Conservation (phyloP, 2,797 vertebrate genomes). For the Danionella dracula region DNA sequence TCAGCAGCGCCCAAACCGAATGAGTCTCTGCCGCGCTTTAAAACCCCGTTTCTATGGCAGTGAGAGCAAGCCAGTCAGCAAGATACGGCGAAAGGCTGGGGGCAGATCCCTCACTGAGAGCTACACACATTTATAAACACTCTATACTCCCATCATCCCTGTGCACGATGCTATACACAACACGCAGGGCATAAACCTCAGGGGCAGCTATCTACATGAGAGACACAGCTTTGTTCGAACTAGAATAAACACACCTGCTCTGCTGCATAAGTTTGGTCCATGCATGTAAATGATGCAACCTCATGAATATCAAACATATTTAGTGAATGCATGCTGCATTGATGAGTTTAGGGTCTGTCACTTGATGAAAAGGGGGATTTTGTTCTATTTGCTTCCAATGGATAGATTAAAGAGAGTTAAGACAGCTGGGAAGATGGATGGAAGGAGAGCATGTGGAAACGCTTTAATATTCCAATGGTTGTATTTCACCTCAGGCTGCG, state of each 20-base stretch:
- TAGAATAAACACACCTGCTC: constrained; percentile 43
- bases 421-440: constrained; percentile 20
- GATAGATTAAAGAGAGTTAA: constrained; percentile 9
- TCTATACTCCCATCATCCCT: constrained; percentile 53
- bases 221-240: constrained; percentile 20
- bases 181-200: constrained; percentile 13
- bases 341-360: constrained; percentile 52
- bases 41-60: constrained; percentile 73
- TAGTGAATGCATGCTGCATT: constrained; percentile 49
- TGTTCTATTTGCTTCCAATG: constrained; percentile 6
- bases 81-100: constrained; percentile 67
- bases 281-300: constrained; percentile 59
- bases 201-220: constrained; percentile 23
- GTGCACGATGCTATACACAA: constrained; percentile 33
- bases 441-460: constrained; percentile 17
- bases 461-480: constrained; percentile 55
- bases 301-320: constrained; percentile 71
- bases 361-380: constrained; percentile 50
- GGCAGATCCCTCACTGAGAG: constrained; percentile 58
- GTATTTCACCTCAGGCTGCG: constrained; percentile 52
- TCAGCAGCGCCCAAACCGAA: constrained; percentile 63
- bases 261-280: constrained; percentile 56
- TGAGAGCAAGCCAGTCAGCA: constrained; percentile 68
- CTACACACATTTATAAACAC: constrained; percentile 53
- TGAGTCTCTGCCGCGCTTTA: constrained; percentile 66